A percentile compares a stretch with the other conserved stretches of the same genome.
Conservation (phyloP, 2,113 vertebrate species). For the Zapornia atra region DNA sequence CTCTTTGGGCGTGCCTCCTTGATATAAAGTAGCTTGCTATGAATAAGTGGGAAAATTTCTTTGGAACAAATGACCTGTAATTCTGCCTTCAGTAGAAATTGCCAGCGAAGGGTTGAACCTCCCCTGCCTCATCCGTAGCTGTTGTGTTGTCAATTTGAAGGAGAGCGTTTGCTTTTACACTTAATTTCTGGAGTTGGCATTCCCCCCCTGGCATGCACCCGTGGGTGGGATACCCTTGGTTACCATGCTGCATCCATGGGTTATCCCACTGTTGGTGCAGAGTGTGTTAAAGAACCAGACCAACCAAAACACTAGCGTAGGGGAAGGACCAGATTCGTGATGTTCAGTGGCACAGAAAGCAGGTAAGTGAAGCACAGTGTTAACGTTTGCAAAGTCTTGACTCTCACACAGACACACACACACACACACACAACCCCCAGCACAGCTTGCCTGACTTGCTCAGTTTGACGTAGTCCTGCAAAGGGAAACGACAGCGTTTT, state of each 20-base stretch:
- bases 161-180: neutral
- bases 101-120: conserved; percentile 19
- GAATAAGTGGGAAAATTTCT: conserved; percentile 41
- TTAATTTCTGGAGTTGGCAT: neutral
- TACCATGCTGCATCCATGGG: neutral
- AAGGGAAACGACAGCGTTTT: conserved; percentile 63
- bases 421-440: neutral
- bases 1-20: conserved; percentile 70
- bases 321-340: conserved; percentile 74
- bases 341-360: conserved; percentile 78
- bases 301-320: conserved; percentile 70
- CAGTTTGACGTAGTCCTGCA: conserved; percentile 71
- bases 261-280: conserved; percentile 23
- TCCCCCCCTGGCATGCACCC: neutral
- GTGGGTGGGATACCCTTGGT: conserved; percentile 9
- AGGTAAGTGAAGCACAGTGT: conserved; percentile 84
- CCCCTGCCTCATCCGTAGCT: neutral
- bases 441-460: conserved; percentile 74
- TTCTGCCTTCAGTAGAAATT: conserved; percentile 52
- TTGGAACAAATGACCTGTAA: conserved; percentile 49
- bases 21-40: conserved; percentile 46
- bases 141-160: neutral
- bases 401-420: conserved; percentile 52
- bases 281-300: neutral
- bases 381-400: conserved; percentile 69